phyloP scores from a whole-genome alignment of 2,797 vertebrate genomes.

The Austrolebias charrua region DNA sequence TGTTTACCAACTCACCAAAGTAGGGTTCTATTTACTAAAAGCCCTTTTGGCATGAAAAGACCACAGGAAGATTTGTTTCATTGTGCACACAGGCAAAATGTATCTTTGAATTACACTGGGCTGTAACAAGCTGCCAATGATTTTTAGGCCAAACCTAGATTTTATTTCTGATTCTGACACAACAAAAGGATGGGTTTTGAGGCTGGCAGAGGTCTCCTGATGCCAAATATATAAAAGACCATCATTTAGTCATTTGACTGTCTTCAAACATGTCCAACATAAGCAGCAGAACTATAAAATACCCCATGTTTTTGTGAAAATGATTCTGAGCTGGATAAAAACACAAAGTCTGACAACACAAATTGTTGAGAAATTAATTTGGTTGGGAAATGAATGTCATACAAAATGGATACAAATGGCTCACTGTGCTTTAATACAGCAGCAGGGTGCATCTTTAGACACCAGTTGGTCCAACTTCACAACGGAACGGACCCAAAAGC shows the following conservation, averaged over 20 bases:
- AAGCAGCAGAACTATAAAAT: slow-evolving; percentile 33
- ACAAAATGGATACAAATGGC: slow-evolving; percentile 51
- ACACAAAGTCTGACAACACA: not conserved
- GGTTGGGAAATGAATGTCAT: slow-evolving; percentile 36
- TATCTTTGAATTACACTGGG: slow-evolving; percentile 57
- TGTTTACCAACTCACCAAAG: slow-evolving; percentile 46
- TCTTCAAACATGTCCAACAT: slow-evolving; percentile 35
- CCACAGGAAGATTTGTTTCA: slow-evolving; percentile 61
- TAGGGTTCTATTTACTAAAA: slow-evolving; percentile 49
- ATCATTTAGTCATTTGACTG: slow-evolving; percentile 40
- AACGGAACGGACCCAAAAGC: slow-evolving; percentile 60
- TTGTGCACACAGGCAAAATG: slow-evolving; percentile 60
- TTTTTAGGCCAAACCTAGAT: slow-evolving; percentile 36
- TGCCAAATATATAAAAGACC: slow-evolving; percentile 60
- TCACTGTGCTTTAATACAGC: slow-evolving; percentile 50
- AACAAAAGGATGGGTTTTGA: slow-evolving; percentile 48
- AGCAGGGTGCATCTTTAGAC: slow-evolving; percentile 62
- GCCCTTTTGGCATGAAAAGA: slow-evolving; percentile 53
- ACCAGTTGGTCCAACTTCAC: slow-evolving; percentile 67
- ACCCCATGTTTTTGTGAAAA: slow-evolving; percentile 11
- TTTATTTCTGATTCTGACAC: slow-evolving; percentile 52
- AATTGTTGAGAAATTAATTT: slow-evolving; percentile 23
- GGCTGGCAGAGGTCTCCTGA: slow-evolving; percentile 33
- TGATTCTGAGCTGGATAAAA: slow-evolving; percentile 7
- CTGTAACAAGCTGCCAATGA: slow-evolving; percentile 38